Conservation (phyloP, 2,888 invertebrate species). For the Corbicula japonica region DNA sequence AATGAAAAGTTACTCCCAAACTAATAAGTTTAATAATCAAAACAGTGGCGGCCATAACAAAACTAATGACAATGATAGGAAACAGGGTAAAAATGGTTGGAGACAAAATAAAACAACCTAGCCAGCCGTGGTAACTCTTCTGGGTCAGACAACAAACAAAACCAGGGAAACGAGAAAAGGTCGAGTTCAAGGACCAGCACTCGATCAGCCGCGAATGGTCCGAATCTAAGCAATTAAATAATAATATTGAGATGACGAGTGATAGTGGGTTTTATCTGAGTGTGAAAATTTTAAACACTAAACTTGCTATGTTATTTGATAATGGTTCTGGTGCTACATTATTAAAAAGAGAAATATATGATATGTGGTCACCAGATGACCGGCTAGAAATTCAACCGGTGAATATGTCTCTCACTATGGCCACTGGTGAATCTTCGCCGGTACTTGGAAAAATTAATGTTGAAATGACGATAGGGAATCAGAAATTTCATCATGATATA, state of each 20-base stretch:
- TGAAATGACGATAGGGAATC: no score
- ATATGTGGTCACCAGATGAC: slow-evolving; percentile 12
- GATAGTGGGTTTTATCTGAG: not conserved
- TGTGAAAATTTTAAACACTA: no score
- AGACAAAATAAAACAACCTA: no score
- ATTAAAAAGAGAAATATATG: slow-evolving; percentile 7
- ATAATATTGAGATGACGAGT: not conserved
- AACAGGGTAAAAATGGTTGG: no score
- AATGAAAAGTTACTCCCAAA: not conserved
- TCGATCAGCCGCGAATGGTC: not conserved
- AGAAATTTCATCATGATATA: not conserved
- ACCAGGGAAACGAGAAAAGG: not conserved
- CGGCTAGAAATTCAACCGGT: slow-evolving; percentile 7
- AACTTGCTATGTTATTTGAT: slow-evolving; percentile 15
- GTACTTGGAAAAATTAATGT: slow-evolving; percentile 7
- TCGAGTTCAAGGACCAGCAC: not conserved
- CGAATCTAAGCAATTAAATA: slow-evolving; percentile 1
- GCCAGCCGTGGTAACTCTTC: no score
- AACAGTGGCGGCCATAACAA: not conserved
- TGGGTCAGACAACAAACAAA: not conserved
- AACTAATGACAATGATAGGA: no score
- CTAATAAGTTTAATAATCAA: not conserved
- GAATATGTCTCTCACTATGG: slow-evolving; percentile 14
- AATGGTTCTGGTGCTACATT: slow-evolving; percentile 35
- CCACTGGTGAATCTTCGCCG: slow-evolving; percentile 28